A percentile compares a stretch with the other conserved stretches of the same genome.
Evolutionary conservation across 2,113 vertebrate genomes (phyloP).

Genomic region (Heterotilapia buettikoferi): DNA sequence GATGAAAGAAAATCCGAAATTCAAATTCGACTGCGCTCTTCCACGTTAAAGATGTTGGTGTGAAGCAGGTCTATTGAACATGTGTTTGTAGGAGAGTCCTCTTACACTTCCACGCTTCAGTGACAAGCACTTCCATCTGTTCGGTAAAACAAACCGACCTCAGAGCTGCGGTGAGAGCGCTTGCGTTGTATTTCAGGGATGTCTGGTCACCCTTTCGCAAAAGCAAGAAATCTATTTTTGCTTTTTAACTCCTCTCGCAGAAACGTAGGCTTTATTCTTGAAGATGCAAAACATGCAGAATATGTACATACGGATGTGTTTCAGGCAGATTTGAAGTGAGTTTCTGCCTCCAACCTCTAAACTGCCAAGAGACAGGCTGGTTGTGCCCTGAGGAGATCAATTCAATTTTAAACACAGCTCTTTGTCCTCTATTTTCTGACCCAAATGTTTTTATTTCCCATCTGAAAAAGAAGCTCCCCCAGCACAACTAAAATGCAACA

Average conservation of each 20-base stretch:
- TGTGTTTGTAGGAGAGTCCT: background rate
- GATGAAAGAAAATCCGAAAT: background rate
- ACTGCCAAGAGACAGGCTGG: background rate
- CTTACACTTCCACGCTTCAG: background rate
- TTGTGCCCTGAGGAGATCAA: background rate
- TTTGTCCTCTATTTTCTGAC: background rate
- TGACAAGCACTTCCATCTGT: background rate
- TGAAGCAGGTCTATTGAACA: background rate
- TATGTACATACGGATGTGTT: background rate
- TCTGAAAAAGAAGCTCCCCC: background rate
- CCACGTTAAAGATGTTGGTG: accelerated
- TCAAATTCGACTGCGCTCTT: background rate
- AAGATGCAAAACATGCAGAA: background rate
- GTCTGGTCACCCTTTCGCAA: background rate
- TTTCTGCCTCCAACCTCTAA: background rate
- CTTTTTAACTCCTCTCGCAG: background rate
- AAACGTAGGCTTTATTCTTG: background rate
- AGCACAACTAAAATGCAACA: background rate
- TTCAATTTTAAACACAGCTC: background rate
- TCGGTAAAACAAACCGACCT: background rate
- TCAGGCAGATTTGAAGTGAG: background rate
- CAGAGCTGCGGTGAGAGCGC: background rate
- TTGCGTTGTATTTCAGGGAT: accelerated
- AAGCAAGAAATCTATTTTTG: background rate
- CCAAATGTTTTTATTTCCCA: background rate